phyloP scores from a whole-genome alignment of 2,888 invertebrate species.

The Eupelmus urozonus region DNA sequence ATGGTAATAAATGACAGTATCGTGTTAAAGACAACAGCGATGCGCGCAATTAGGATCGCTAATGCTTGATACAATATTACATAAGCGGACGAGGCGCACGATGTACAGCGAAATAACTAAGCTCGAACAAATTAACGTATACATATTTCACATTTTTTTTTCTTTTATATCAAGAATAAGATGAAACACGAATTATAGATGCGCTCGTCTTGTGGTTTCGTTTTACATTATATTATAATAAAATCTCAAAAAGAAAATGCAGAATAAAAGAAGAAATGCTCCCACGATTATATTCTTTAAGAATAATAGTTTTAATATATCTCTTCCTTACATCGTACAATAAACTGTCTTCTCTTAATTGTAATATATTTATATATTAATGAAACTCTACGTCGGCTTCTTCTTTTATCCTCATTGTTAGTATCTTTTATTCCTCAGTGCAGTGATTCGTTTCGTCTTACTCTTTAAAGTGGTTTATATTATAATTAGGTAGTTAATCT shows the following conservation, averaged over 20 bases:
- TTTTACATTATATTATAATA: slow-evolving; percentile 14
- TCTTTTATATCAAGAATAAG: slow-evolving; percentile 46
- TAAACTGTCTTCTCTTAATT: slow-evolving; percentile 9
- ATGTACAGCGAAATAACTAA: slow-evolving; percentile 45
- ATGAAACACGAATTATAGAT: slow-evolving; percentile 8
- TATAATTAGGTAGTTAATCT: too few relatives aligned
- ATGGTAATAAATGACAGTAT: slow-evolving; percentile 65
- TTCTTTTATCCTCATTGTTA: slow-evolving; percentile 49
- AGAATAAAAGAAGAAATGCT: slow-evolving; percentile 55
- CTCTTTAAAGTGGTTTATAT: background rate
- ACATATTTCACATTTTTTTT: slow-evolving; percentile 6
- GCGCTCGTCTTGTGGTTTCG: slow-evolving; percentile 15
- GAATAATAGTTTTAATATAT: slow-evolving; percentile 22
- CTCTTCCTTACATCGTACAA: slow-evolving; percentile 14
- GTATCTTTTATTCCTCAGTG: slow-evolving; percentile 11
- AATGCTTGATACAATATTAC: slow-evolving; percentile 56
- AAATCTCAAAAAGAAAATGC: slow-evolving; percentile 28
- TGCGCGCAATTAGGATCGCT: slow-evolving; percentile 58
- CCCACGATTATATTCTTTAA: background rate
- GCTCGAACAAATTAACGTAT: slow-evolving; percentile 26
- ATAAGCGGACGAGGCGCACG: slow-evolving; percentile 58
- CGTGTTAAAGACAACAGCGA: slow-evolving; percentile 64
- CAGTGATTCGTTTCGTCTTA: slow-evolving; percentile 40
- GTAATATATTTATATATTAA: slow-evolving; percentile 5
- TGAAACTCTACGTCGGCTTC: slow-evolving; percentile 19